Base-by-base conservation (phyloP, 2,888 invertebrate genomes). In the Petrophora chlorosata region DNA sequence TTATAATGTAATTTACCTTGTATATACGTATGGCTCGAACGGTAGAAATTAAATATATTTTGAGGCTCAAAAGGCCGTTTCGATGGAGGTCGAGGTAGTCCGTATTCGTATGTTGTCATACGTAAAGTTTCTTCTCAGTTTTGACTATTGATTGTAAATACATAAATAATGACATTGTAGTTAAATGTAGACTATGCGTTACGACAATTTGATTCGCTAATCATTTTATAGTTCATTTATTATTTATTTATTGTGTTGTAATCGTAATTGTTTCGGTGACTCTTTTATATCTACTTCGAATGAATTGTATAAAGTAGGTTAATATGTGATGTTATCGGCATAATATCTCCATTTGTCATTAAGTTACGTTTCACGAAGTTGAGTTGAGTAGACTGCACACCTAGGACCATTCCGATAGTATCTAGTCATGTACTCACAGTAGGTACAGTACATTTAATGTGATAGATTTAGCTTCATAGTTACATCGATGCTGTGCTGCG, bases 271-370 rank as follows among this genome's bases (percentile, higher is more conserved):
- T 67, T 43, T 53, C 29, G 29, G 33, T 42, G 43, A 51, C 12
- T 35, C 30, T 56, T 44, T 49, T 53, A 23, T 44, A 45, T 58
- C 62, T 68, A 38, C 54, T 73, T 76, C 71, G 63, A 69, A 73
- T 75, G 79, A 74, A 79, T 79, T 90, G 88, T 90, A 90, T 85
- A 89, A 90, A 89, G 87, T 90, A 90, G 87, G 82, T 77, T 86
- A 83, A 81, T n/a, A n/a, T 72, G 73, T 76, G 68, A 62, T 60
- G 70, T 72, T 70, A 67, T 65, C 48, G 45, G 52, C 59, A 33
- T 48, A 49, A 51, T 62, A 59, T 65, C 51, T 55, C 48, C 47
- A 47, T 48, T 48, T 56, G 46, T 52, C 50, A 56, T 57, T 48
- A 10, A 45, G 59, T 62, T 53, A 55, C 48, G 51, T 48, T 63